These are phyloP conservation scores for Eristalis pertinax DNA, from an alignment of 2,888 invertebrate genomes.

Conservation along the genomic window DNA sequence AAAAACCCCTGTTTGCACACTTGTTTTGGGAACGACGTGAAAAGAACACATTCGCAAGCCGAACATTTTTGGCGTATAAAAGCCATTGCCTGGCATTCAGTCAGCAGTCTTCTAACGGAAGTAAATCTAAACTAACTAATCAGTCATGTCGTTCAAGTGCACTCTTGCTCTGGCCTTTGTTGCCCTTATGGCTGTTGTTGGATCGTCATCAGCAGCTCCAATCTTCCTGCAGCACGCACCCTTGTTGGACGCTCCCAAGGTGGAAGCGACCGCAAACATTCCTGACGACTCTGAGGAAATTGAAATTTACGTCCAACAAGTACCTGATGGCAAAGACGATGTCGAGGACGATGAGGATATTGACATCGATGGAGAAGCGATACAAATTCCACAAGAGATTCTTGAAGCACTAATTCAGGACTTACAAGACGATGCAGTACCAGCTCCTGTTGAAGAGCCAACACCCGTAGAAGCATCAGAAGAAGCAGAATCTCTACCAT, in stretches of 20 bases:
- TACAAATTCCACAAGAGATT: not conserved
- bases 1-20: not conserved
- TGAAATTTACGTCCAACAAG: not conserved
- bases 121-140: not conserved
- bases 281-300: not conserved
- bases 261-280: not conserved
- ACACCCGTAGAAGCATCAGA: not conserved
- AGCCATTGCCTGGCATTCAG: not conserved
- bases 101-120: constrained; percentile 8
- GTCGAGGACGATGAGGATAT: not conserved
- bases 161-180: not conserved
- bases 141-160: constrained; percentile 5
- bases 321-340: not conserved
- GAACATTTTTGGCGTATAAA: constrained; percentile 14
- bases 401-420: not conserved
- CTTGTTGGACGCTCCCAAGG: not conserved
- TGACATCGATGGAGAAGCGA: not conserved
- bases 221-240: not conserved
- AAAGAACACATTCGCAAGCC: not conserved
- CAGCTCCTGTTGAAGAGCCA: not conserved
- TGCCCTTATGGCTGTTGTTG: constrained; percentile 3
- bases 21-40: not conserved
- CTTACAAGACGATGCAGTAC: not conserved
- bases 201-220: not conserved
- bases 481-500: not conserved